Percentiles rank a stretch among this genome's conserved stretches.
These are phyloP conservation scores for Hydrozoanthus gracilis DNA, from an alignment of 92 coral and sea anemone genomes.

Conservation along the genomic window DNA sequence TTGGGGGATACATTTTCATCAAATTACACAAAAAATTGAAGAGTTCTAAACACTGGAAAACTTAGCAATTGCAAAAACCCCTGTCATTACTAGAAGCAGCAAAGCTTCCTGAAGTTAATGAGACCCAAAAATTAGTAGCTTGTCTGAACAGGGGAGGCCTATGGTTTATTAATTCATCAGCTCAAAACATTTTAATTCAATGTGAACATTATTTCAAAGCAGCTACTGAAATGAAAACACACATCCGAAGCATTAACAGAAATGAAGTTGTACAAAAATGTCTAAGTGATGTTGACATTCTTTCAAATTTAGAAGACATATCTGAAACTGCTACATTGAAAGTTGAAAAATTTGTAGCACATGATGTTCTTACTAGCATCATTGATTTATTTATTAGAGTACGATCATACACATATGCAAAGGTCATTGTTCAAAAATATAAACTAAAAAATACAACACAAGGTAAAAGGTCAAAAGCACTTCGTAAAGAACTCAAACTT, in stretches of 20 bases:
- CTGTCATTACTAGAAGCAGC: background rate
- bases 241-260: background rate
- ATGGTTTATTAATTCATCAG: background rate
- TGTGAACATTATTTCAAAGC: background rate
- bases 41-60: background rate
- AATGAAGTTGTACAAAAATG: background rate
- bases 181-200: background rate
- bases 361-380: background rate
- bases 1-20: background rate
- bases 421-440: background rate
- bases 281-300: background rate
- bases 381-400: background rate
- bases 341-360: background rate
- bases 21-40: background rate
- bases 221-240: too few relatives aligned
- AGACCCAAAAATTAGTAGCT: background rate
- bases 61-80: background rate
- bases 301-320: background rate
- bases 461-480: too few relatives aligned
- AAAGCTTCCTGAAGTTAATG: background rate
- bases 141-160: background rate
- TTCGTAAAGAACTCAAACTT: too few relatives aligned
- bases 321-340: background rate
- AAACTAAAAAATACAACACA: too few relatives aligned
- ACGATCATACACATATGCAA: background rate